A percentile compares a stretch with the other conserved stretches of the same genome.
phyloP scores from a whole-genome alignment of 2,888 invertebrate genomes.

The Punctoribates punctum region DNA sequence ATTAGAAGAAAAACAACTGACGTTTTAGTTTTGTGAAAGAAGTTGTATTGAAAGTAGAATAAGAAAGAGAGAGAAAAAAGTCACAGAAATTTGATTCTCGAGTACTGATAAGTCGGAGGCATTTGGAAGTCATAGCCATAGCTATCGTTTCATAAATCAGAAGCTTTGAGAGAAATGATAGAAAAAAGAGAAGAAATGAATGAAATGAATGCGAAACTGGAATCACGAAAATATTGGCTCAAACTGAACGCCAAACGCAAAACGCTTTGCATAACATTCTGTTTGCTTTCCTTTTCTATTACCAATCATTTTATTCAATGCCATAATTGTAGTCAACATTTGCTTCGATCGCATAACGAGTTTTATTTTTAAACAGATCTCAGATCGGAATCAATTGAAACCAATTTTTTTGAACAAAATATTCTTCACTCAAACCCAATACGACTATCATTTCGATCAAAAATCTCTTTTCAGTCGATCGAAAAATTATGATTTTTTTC shows the following conservation, averaged over 20 bases:
- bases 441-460: neutral
- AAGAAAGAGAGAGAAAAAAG: conserved; percentile 5
- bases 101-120: neutral
- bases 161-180: neutral
- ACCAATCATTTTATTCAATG: too few relatives aligned
- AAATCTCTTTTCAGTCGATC: too few relatives aligned
- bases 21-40: neutral
- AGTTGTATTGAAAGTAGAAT: neutral
- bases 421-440: neutral
- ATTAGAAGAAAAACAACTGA: neutral
- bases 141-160: neutral
- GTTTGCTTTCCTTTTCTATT: too few relatives aligned
- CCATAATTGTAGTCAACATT: too few relatives aligned
- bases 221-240: too few relatives aligned
- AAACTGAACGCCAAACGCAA: too few relatives aligned
- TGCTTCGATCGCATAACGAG: neutral
- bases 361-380: neutral
- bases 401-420: neutral
- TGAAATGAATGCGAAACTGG: neutral
- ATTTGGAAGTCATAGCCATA: neutral
- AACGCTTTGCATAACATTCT: too few relatives aligned
- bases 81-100: conserved; percentile 1
- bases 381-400: neutral
- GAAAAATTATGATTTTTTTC: too few relatives aligned
- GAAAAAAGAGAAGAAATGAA: neutral